A percentile compares a stretch with the other conserved stretches of the same genome.
These are phyloP conservation scores for Saccostrea glomerata DNA, from an alignment of 1,140 invertebrate genomes.

Conservation along the genomic window DNA sequence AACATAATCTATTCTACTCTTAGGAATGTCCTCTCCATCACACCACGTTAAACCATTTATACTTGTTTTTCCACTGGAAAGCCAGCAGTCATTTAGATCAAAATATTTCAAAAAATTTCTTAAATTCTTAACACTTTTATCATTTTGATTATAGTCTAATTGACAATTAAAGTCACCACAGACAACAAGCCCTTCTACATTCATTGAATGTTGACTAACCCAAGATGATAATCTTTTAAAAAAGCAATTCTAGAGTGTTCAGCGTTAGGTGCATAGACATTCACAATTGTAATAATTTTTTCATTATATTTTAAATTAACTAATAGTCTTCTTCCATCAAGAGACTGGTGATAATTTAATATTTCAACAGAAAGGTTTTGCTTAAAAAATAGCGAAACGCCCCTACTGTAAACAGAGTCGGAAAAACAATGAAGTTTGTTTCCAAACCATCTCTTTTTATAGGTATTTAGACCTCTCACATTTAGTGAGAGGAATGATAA, in stretches of 20 bases:
- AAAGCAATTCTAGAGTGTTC: not conserved
- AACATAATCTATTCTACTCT: constrained; percentile 22
- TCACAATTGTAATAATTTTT: not conserved
- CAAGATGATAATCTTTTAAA: not conserved
- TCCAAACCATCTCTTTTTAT: too few species aligned
- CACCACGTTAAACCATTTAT: not conserved
- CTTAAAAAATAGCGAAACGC: not conserved
- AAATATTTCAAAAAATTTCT: not conserved
- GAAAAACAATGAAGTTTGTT: too few species aligned
- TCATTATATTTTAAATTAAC: not conserved
- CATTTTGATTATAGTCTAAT: not conserved
- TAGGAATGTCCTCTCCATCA: not conserved
- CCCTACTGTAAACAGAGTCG: not conserved
- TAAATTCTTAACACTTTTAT: not conserved
- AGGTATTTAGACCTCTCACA: too few species aligned
- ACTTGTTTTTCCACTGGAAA: not conserved
- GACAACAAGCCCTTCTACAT: too few species aligned
- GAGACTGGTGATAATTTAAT: not conserved
- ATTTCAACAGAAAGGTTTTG: not conserved
- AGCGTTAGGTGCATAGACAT: not conserved
- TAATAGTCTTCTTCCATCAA: not conserved
- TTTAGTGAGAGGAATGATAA: too few species aligned
- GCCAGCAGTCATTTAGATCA: not conserved
- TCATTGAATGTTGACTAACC: not conserved
- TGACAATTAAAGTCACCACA: constrained; percentile 14